phyloP scores from a whole-genome alignment of 2,888 invertebrate species.

The Cantharis nigra region DNA sequence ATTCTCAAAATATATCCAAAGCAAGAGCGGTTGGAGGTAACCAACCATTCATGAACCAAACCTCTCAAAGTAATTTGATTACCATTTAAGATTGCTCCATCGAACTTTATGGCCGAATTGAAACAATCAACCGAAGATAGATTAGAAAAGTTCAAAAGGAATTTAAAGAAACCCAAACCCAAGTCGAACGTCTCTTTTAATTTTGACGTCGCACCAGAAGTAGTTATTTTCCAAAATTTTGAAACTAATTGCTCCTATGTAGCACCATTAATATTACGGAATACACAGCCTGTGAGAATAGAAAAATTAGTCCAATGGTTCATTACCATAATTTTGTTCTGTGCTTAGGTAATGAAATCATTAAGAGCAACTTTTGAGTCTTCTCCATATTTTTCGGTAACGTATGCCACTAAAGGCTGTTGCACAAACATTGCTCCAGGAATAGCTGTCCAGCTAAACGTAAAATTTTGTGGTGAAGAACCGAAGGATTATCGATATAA shows the following conservation, averaged over 20 bases:
- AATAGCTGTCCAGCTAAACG: conserved; percentile 63
- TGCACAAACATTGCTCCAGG: conserved; percentile 71
- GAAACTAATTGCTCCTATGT: conserved; percentile 58
- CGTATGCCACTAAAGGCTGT: conserved; percentile 54
- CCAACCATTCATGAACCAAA: not conserved
- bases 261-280: conserved; percentile 61
- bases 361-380: conserved; percentile 59
- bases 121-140: conserved; percentile 47
- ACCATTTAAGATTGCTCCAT: conserved; percentile 46
- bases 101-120: conserved; percentile 47
- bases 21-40: conserved; percentile 23
- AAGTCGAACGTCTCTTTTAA: conserved; percentile 32
- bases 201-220: conserved; percentile 54
- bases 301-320: not conserved
- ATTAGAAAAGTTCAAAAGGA: conserved; percentile 41
- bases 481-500: conserved; percentile 61
- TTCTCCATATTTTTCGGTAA: conserved; percentile 60
- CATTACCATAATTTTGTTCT: conserved; percentile 12
- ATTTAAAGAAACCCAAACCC: conserved; percentile 37
- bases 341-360: conserved; percentile 58
- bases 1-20: conserved; percentile 33
- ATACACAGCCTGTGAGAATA: conserved; percentile 60
- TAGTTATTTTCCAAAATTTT: conserved; percentile 67
- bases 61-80: not conserved
- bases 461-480: conserved; percentile 66